phyloP scores from a whole-genome alignment of 2,888 invertebrate genomes.

The Ennomos erosarius region DNA sequence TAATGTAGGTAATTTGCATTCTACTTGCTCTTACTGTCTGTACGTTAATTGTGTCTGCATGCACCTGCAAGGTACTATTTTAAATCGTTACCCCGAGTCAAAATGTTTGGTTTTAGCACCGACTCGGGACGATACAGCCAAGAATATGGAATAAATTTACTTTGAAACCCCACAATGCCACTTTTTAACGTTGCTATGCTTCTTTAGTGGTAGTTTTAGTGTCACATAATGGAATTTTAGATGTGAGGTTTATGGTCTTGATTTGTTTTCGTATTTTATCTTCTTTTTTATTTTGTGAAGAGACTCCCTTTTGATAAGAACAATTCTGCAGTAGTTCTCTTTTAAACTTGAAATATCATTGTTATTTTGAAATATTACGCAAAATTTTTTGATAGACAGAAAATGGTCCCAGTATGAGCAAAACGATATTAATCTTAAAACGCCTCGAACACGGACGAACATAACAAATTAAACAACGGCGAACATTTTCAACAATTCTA shows the following conservation, averaged over 20 bases:
- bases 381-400: too few relatives aligned
- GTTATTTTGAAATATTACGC: too few relatives aligned
- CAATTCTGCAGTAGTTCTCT: not conserved
- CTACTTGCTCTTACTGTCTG: slow-evolving; percentile 16
- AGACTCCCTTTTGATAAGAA: not conserved
- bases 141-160: slow-evolving; percentile 54
- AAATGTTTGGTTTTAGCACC: slow-evolving; percentile 50
- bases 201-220: slow-evolving; percentile 41
- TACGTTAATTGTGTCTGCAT: slow-evolving; percentile 9
- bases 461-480: slow-evolving; percentile 3
- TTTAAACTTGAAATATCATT: not conserved
- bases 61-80: slow-evolving; percentile 44
- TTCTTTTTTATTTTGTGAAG: slow-evolving; percentile 2
- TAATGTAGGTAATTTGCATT: not conserved
- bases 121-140: slow-evolving; percentile 40
- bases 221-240: slow-evolving; percentile 44
- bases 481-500: slow-evolving; percentile 24
- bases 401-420: not conserved
- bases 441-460: slow-evolving; percentile 4
- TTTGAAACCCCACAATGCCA: slow-evolving; percentile 47
- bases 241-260: slow-evolving; percentile 35
- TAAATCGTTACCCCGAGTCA: slow-evolving; percentile 48
- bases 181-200: slow-evolving; percentile 39
- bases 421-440: too few relatives aligned
- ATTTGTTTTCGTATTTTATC: slow-evolving; percentile 23